Percentiles rank a stretch among this genome's conserved stretches.
Conservation (phyloP, 2,797 vertebrate genomes). For the Falco rusticolus region DNA sequence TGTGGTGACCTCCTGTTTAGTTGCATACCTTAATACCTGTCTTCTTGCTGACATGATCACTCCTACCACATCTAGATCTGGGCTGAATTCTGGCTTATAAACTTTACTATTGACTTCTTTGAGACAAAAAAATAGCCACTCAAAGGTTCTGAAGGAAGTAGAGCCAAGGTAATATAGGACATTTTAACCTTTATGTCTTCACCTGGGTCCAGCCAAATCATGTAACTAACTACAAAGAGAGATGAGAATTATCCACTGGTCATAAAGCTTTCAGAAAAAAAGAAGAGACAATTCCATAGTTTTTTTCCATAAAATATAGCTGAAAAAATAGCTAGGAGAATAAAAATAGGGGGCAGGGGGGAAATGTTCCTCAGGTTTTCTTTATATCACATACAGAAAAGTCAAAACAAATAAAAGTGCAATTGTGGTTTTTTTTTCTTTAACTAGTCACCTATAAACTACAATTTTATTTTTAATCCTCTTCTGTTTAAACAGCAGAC, state of each 20-base stretch:
- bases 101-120: not conserved
- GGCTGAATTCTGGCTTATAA: not conserved
- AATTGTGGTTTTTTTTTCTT: not conserved
- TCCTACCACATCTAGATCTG: not conserved
- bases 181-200: not conserved
- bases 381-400: not conserved
- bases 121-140: not conserved
- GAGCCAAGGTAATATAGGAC: not conserved
- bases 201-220: not conserved
- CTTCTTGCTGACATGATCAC: not conserved
- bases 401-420: conserved; percentile 39
- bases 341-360: not conserved
- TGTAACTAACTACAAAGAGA: not conserved
- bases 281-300: not conserved
- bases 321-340: not conserved
- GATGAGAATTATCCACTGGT: not conserved
- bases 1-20: not conserved
- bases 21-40: not conserved
- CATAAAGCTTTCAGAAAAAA: conserved; percentile 4
- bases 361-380: not conserved
- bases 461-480: conserved; percentile 59
- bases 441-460: conserved; percentile 42
- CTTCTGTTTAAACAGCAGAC: conserved; percentile 64
- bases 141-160: not conserved
- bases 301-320: not conserved